Evolutionary conservation across 1,140 invertebrate genomes (phyloP).

Genomic region (Acromyrmex heyeri): DNA sequence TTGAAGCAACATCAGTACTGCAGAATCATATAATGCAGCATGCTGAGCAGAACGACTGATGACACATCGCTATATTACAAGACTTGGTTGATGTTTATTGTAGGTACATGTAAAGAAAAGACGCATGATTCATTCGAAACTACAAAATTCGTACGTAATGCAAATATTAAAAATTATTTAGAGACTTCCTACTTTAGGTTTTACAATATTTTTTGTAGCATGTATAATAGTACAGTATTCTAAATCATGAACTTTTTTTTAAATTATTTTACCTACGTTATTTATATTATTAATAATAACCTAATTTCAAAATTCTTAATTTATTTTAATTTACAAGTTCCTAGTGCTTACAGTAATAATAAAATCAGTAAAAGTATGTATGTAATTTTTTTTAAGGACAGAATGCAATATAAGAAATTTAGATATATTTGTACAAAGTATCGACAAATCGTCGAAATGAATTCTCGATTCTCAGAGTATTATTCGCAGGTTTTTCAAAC

Average conservation of each 20-base stretch:
- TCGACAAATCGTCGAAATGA: conserved; percentile 8
- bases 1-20: conserved; percentile 40
- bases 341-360: background rate
- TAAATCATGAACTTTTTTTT: background rate
- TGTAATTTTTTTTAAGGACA: background rate
- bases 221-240: background rate
- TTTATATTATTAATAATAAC: background rate
- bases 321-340: background rate
- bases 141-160: background rate
- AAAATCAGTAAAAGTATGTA: background rate
- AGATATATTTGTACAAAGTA: background rate
- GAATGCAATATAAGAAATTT: background rate
- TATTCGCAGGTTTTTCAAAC: conserved; percentile 24
- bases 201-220: background rate
- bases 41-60: conserved; percentile 51
- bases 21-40: conserved; percentile 42
- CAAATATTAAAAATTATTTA: conserved; percentile 14
- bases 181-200: background rate
- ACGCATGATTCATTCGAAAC: conserved; percentile 1
- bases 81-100: conserved; percentile 23
- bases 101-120: conserved; percentile 32
- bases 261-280: background rate
- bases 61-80: conserved; percentile 43
- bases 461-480: conserved; percentile 35
- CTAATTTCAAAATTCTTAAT: conserved; percentile 12